Conservation (phyloP, 2,113 vertebrate genomes). For the Peucedramus taeniatus region DNA sequence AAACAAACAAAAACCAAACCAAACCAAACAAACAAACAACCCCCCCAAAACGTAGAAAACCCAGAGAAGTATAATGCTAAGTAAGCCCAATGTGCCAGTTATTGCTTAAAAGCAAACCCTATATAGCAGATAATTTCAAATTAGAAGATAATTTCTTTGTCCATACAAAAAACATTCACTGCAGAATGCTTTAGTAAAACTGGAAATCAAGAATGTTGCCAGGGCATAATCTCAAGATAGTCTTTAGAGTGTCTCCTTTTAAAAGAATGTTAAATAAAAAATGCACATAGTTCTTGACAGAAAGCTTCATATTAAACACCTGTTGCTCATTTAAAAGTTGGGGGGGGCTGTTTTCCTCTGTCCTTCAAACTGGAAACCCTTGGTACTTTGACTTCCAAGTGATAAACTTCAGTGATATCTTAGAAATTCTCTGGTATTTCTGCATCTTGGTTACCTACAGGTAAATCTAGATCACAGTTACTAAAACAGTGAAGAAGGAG, state of each 20-base stretch:
- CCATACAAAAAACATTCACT: background rate
- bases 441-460: background rate
- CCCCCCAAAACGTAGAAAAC: rapidly evolving
- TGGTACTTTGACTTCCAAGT: background rate
- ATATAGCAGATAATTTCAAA: background rate
- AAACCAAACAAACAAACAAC: background rate
- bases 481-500: background rate
- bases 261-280: background rate
- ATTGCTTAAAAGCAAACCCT: background rate
- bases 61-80: background rate
- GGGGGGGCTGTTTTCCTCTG: rapidly evolving
- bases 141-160: background rate
- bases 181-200: background rate
- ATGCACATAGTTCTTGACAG: background rate
- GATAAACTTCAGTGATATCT: background rate
- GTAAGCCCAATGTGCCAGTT: rapidly evolving
- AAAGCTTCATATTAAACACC: background rate
- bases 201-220: background rate
- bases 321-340: background rate
- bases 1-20: background rate
- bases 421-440: background rate
- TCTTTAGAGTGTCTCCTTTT: background rate
- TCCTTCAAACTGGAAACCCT: background rate
- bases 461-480: background rate
- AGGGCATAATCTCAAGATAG: background rate